Conservation (phyloP, 2,888 invertebrate genomes). For the Micoletzkya japonica region DNA sequence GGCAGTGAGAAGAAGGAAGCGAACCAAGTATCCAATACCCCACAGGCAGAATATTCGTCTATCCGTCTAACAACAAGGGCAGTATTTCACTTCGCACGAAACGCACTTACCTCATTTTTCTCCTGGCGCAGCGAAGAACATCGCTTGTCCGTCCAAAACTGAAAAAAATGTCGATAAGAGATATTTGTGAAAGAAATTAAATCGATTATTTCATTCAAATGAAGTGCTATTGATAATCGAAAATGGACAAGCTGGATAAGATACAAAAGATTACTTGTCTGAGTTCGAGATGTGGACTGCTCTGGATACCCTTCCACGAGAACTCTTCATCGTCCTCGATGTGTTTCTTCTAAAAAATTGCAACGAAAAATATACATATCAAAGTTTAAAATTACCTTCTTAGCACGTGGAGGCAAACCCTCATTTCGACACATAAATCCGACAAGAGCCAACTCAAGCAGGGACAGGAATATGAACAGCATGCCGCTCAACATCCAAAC, state of each 20-base stretch:
- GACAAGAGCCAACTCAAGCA: slow-evolving; percentile 62
- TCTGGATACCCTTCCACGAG: slow-evolving; percentile 60
- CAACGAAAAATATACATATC: not conserved
- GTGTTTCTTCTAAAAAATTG: slow-evolving; percentile 13
- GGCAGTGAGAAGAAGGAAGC: not conserved
- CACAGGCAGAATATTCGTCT: not conserved
- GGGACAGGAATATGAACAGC: slow-evolving; percentile 63
- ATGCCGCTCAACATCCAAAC: slow-evolving; percentile 63
- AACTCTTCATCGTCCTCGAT: slow-evolving; percentile 52
- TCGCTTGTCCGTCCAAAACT: slow-evolving; percentile 62
- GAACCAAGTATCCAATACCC: not conserved
- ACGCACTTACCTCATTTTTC: slow-evolving; percentile 29
- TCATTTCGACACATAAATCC: slow-evolving; percentile 64
- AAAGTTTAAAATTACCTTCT: slow-evolving; percentile 8
- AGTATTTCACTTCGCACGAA: not conserved
- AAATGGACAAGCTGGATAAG: not conserved
- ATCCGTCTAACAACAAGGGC: not conserved
- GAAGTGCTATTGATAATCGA: not conserved
- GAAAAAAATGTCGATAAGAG: slow-evolving; percentile 23
- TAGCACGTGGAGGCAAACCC: slow-evolving; percentile 52
- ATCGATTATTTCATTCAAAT: not conserved
- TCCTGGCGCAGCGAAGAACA: slow-evolving; percentile 48
- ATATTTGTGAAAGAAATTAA: not conserved
- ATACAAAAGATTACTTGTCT: slow-evolving; percentile 43
- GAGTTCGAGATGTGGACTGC: slow-evolving; percentile 59